phyloP scores from a whole-genome alignment of 2,113 vertebrate genomes.

The Cygnus atratus region DNA sequence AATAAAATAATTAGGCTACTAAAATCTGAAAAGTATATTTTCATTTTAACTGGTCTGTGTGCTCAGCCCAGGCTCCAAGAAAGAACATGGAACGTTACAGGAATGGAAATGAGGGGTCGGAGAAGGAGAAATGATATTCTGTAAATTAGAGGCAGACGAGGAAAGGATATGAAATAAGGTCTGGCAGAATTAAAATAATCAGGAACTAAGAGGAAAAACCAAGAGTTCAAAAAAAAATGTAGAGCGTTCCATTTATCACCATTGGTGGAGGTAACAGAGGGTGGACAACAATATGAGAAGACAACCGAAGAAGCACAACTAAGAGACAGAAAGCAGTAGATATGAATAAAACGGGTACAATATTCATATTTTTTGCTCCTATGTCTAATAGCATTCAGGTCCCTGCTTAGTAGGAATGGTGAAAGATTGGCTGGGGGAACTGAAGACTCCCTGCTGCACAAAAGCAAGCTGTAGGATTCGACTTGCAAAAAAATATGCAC shows the following conservation, averaged over 20 bases:
- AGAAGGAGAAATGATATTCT: constrained; percentile 57
- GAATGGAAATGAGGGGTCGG: constrained; percentile 61
- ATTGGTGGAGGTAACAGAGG: constrained; percentile 63
- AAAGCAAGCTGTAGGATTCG: background rate
- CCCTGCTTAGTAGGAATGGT: background rate
- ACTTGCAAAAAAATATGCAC: background rate
- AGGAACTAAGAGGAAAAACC: constrained; percentile 72
- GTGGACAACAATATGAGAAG: constrained; percentile 42
- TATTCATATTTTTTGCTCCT: background rate
- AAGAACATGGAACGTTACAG: constrained; percentile 23
- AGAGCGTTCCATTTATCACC: constrained; percentile 67
- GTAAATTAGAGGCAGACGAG: constrained; percentile 67
- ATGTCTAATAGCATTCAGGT: background rate
- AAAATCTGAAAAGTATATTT: constrained; percentile 74
- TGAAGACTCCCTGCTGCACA: background rate
- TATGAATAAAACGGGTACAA: constrained; percentile 23
- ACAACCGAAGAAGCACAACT: constrained; percentile 27
- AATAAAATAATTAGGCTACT: constrained; percentile 73
- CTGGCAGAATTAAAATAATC: constrained; percentile 75
- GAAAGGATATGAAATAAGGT: constrained; percentile 67
- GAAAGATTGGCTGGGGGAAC: background rate
- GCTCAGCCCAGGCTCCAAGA: constrained; percentile 43
- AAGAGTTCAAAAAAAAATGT: constrained; percentile 67
- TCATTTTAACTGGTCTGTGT: constrained; percentile 68
- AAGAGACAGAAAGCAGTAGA: constrained; percentile 32